Conservation (phyloP, 1,140 invertebrate species). For the Panulirus ornatus region DNA sequence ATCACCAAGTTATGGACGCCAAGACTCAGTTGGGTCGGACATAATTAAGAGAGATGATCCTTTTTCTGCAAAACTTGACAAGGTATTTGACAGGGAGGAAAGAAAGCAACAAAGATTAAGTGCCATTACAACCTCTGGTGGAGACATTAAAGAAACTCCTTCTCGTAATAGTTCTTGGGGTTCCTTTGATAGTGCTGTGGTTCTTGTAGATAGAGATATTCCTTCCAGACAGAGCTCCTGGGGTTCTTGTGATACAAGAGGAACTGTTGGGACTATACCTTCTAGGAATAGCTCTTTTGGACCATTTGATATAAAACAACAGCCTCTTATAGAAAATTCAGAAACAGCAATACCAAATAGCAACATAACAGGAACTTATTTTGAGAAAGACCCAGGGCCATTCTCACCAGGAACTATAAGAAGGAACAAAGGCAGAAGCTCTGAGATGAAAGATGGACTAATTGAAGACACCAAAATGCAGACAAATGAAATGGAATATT, state of each 20-base stretch:
- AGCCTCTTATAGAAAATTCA: slow-evolving; percentile 56
- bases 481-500: slow-evolving; percentile 43
- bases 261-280: slow-evolving; percentile 81
- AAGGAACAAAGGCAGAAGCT: slow-evolving; percentile 52
- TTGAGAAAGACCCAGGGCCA: slow-evolving; percentile 49
- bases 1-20: slow-evolving; percentile 77
- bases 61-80: slow-evolving; percentile 85
- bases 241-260: slow-evolving; percentile 88
- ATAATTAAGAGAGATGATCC: slow-evolving; percentile 81
- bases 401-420: slow-evolving; percentile 59
- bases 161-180: slow-evolving; percentile 89
- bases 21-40: slow-evolving; percentile 53
- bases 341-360: slow-evolving; percentile 47
- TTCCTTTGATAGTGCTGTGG: slow-evolving; percentile 82
- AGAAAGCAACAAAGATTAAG: slow-evolving; percentile 79
- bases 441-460: slow-evolving; percentile 35
- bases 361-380: slow-evolving; percentile 63
- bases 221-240: slow-evolving; percentile 86
- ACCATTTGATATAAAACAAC: slow-evolving; percentile 82
- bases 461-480: slow-evolving; percentile 46
- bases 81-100: slow-evolving; percentile 86
- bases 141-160: slow-evolving; percentile 72
- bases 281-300: slow-evolving; percentile 87
- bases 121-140: slow-evolving; percentile 43
- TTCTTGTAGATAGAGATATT: slow-evolving; percentile 78